Evolutionary conservation across 2,888 invertebrate species (phyloP), one percentile per base, ranked within the genome.

Genomic region (Cerastoderma edule): DNA sequence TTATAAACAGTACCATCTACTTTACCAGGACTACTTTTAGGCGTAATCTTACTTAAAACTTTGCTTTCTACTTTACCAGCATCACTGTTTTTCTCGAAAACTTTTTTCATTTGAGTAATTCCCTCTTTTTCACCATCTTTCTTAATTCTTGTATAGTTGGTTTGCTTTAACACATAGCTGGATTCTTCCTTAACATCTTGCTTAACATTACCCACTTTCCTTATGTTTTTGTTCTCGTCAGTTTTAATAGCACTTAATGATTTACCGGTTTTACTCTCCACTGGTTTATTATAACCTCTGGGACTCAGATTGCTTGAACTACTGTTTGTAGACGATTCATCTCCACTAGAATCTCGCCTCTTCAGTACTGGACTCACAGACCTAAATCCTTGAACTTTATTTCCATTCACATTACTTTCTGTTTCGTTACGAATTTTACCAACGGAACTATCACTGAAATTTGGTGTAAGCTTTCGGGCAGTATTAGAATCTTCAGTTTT

Each of bases 171-270:
- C 39, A 60, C 24, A 24, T 22, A 39, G 19, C 44, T 73, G 44
- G 35, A n/a, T n/a, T 67, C 60, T 32, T 67, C 32, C 63, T 50
- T 64, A 27, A 39, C 19, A 54, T 69, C 67, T 54, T 60, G 50
- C 60, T 73, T 67, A 33, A 57, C 19, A 10, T 30, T 46, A 39
- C 56, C 72, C 56, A 73, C 73, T 63, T 80, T 80, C 54, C 44
- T 63, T 5, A 80, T 63, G 50, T 80, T 80, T 67, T 80, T 65
- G 67, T 80, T 80, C 33, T 76, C 70, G 71, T 80, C 80, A 44
- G 80, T 80, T 57, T 75, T 75, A 27, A 22, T 69, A 22, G 68
- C 57, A 66, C 54, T 54, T 28, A 13, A 24, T 54, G 53, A 35
- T 48, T 56, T 50, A 33, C 22, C 22, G 50, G 50, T 66, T 50